Base-by-base conservation (phyloP, 2,888 invertebrate species). In the Eupeodes latifasciatus region DNA sequence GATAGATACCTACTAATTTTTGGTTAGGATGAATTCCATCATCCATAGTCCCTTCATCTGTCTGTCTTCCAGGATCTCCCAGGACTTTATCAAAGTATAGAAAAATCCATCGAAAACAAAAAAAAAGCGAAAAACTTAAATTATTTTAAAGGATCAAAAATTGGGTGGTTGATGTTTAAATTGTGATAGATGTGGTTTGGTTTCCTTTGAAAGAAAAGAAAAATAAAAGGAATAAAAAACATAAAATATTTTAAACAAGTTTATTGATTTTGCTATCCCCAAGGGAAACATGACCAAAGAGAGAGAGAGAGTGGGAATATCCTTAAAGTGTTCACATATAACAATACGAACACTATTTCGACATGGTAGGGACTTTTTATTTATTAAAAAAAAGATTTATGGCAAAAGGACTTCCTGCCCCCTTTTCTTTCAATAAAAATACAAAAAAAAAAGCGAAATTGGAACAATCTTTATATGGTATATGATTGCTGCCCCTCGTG, bases 381-480 rank as follows among this genome's bases (percentile, higher is more conserved):
- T 75, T 27, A 27, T 27, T 27, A 27, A 34, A 80, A 67, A 78
- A 81, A 19, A 27, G 77, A 80, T 59, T 71, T 64, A 81, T 59
- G 34, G 9, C 59, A 87, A 87, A 84, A 77, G 77, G 62, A 81
- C 72, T 72, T 72, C 80, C 40, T 40, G 40, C 40, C 40, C 40
- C 40, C 40, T 7, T 19, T 19, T 40, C 40, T 40, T 40, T 40
- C 40, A 40, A 40, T 40, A 40, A 40, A 40, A 7, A 11, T 11
- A 9, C 27, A 10, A 40, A 51, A 19, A 19, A 19, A 19, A 19
- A 1, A 19, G 19, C 19, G 19, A 36, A 72, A 81, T 53, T 59
- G 78, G 62, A 69, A 78, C 61, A 78, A 71, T 9, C 19, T 82
- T 82, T 82, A 72, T 85, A 51, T 77, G 5, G 40, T 44, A 72